A percentile compares a stretch with the other conserved stretches of the same genome.
These are phyloP conservation scores for Neelides folsomi DNA, from an alignment of 2,888 invertebrate species.

Conservation along the genomic window DNA sequence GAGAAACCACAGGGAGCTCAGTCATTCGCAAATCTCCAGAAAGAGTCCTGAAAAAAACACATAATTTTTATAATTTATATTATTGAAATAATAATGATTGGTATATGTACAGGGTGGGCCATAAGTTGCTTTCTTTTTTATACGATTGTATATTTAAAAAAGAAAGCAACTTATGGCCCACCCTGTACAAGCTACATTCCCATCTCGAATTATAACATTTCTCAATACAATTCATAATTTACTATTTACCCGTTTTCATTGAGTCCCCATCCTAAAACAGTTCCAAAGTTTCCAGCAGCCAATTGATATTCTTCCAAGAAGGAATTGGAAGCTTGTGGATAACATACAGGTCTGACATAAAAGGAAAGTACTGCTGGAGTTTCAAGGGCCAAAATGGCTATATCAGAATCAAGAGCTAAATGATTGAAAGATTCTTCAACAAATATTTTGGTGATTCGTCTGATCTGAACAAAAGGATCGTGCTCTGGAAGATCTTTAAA, in stretches of 20 bases:
- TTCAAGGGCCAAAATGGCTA: conserved; percentile 43
- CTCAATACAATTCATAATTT: too few species aligned
- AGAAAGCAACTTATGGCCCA: too few species aligned
- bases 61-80: too few species aligned
- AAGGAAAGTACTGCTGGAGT: conserved; percentile 38
- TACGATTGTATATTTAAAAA: too few species aligned
- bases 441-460: conserved; percentile 22
- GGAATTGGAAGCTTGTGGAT: conserved; percentile 29
- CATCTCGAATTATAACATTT: too few species aligned
- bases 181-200: too few species aligned
- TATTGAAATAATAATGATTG: too few species aligned
- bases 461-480: conserved; percentile 29
- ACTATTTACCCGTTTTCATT: conserved; percentile 44
- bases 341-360: conserved; percentile 44
- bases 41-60: conserved; percentile 12
- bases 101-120: too few species aligned
- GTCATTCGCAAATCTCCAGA: conserved; percentile 23
- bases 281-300: conserved; percentile 31
- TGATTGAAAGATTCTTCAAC: conserved; percentile 31
- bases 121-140: too few species aligned
- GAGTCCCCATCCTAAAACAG: conserved; percentile 45
- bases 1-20: conserved; percentile 29
- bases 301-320: conserved; percentile 32
- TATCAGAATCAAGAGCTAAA: conserved; percentile 41
- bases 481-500: conserved; percentile 23